phyloP scores from a whole-genome alignment of 2,797 vertebrate genomes.

The Hypotaenidia okinawae region DNA sequence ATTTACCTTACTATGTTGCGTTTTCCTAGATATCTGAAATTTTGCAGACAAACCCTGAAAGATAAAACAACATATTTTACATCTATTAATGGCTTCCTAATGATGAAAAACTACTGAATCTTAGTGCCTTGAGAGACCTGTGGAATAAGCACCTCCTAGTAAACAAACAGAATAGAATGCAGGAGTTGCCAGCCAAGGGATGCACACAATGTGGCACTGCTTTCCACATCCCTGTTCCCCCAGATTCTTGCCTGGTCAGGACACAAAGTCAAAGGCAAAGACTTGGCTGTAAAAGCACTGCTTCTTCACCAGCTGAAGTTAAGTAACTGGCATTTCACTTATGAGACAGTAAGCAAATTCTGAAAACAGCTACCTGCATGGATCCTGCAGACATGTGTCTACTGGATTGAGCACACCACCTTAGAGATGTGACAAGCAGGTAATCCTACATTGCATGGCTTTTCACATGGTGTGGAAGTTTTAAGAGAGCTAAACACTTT shows the following conservation, averaged over 20 bases:
- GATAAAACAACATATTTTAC: neutral
- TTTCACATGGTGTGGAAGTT: neutral
- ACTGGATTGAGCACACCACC: neutral
- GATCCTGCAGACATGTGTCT: neutral
- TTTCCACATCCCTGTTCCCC: neutral
- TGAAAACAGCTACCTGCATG: neutral
- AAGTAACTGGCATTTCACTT: neutral
- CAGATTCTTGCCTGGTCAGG: neutral
- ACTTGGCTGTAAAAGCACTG: neutral
- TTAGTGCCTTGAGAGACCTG: neutral
- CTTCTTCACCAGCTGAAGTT: neutral
- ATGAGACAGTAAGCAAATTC: neutral
- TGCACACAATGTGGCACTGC: neutral
- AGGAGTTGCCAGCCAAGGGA: neutral
- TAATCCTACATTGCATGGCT: neutral
- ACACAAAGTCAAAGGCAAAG: neutral
- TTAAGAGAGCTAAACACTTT: neutral
- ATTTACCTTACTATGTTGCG: slow-evolving; percentile 95
- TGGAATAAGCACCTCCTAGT: neutral
- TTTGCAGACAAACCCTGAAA: slow-evolving; percentile 94
- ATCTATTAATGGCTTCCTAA: neutral
- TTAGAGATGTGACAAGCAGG: neutral
- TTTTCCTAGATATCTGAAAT: slow-evolving; percentile 96
- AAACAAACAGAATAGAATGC: neutral
- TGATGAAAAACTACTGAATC: neutral